phyloP scores from a whole-genome alignment of 2,113 vertebrate species.

The Xenopus borealis region DNA sequence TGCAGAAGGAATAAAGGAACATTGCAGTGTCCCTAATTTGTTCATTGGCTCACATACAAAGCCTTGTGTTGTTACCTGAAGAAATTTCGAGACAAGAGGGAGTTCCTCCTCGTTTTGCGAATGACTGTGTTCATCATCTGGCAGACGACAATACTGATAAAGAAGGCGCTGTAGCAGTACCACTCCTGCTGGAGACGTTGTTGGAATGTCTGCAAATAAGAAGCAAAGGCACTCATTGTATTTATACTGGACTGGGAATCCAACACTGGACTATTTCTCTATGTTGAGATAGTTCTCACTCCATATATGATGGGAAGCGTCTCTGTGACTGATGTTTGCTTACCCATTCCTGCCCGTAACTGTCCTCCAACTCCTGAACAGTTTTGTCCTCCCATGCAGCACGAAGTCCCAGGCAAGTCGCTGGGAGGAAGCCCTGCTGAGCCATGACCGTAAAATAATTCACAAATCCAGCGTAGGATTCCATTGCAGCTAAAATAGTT shows the following conservation, averaged over 20 bases:
- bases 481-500: constrained; percentile 21
- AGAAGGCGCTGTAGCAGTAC: constrained; percentile 43
- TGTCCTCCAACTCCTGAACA: constrained; percentile 44
- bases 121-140: constrained; percentile 45
- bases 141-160: constrained; percentile 44
- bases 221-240: background rate
- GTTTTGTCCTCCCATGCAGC: constrained; percentile 38
- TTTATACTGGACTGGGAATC: no score
- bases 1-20: no score
- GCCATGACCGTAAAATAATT: constrained; percentile 47
- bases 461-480: constrained; percentile 36
- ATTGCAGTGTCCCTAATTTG: no score
- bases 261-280: no score
- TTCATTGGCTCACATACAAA: no score
- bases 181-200: constrained; percentile 40
- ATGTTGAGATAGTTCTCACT: no score
- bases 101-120: constrained; percentile 45
- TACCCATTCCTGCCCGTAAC: constrained; percentile 51
- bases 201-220: constrained; percentile 25
- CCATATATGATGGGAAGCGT: no score
- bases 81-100: constrained; percentile 5
- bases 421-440: constrained; percentile 45
- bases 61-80: constrained; percentile 10
- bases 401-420: constrained; percentile 26
- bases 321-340: background rate